Evolutionary conservation across 2,113 vertebrate genomes (phyloP).

Genomic region (Struthio camelus): DNA sequence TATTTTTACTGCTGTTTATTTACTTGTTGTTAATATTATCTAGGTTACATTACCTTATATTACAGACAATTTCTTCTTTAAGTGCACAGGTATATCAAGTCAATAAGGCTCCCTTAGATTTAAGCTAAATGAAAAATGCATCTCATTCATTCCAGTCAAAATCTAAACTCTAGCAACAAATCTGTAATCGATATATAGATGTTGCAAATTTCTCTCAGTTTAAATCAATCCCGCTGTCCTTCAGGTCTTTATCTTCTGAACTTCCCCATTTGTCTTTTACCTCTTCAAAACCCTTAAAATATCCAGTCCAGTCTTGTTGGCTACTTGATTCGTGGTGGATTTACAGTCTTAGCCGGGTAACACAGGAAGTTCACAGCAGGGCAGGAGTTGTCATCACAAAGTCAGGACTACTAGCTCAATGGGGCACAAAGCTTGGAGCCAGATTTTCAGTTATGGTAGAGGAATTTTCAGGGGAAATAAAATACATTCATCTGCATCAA

Average conservation of each 20-base stretch:
- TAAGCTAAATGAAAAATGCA: neutral
- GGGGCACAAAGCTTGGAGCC: neutral
- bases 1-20: neutral
- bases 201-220: neutral
- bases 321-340: neutral
- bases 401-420: neutral
- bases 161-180: neutral
- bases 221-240: neutral
- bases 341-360: neutral
- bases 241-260: neutral
- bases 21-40: neutral
- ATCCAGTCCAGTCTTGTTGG: neutral
- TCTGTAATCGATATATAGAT: neutral
- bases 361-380: neutral
- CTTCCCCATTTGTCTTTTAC: neutral
- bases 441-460: neutral
- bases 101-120: neutral
- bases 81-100: neutral
- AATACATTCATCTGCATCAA: too few species aligned
- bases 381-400: neutral
- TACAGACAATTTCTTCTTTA: neutral
- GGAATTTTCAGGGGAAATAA: neutral
- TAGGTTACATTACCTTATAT: neutral
- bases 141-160: neutral
- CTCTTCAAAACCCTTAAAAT: neutral